Percentiles rank a stretch among this genome's conserved stretches.
phyloP scores from a whole-genome alignment of 2,888 invertebrate genomes.

The Diogma glabrata region DNA sequence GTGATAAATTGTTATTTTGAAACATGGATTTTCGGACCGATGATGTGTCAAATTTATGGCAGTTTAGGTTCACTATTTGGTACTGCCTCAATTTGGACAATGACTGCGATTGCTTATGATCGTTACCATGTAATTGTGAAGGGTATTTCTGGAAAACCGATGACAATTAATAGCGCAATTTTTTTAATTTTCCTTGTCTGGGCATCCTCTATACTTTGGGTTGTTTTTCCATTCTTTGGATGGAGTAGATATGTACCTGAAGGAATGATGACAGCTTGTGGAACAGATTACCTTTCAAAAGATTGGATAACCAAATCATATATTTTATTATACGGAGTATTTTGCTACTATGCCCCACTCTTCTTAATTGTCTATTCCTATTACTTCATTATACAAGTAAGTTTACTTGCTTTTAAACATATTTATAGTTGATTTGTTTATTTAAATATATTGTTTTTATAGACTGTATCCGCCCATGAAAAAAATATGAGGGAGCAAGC shows the following conservation, averaged over 20 bases:
- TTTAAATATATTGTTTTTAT: constrained; percentile 18
- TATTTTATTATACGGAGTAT: constrained; percentile 42
- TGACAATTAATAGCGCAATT: constrained; percentile 41
- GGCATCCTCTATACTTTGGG: constrained; percentile 43
- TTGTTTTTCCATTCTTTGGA: constrained; percentile 46
- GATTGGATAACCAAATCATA: constrained; percentile 43
- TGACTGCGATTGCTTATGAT: constrained; percentile 52
- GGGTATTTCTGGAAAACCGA: constrained; percentile 45
- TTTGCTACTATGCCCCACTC: constrained; percentile 40
- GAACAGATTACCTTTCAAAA: constrained; percentile 43
- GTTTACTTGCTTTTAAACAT: no score
- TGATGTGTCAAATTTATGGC: constrained; percentile 51
- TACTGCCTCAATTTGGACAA: constrained; percentile 53
- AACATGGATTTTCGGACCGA: constrained; percentile 50
- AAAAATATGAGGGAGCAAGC: constrained; percentile 47
- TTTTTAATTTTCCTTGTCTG: constrained; percentile 43
- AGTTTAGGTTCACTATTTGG: constrained; percentile 53
- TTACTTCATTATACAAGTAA: constrained; percentile 46
- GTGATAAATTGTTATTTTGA: constrained; percentile 52
- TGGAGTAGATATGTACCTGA: constrained; percentile 56
- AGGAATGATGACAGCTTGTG: constrained; percentile 55
- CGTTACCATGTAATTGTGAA: constrained; percentile 56
- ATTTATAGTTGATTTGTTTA: background rate
- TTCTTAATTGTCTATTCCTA: constrained; percentile 47
- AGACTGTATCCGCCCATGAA: constrained; percentile 46